A percentile compares a stretch with the other conserved stretches of the same genome.
phyloP scores from a whole-genome alignment of 2,113 vertebrate genomes.

The Oriolus oriolus region DNA sequence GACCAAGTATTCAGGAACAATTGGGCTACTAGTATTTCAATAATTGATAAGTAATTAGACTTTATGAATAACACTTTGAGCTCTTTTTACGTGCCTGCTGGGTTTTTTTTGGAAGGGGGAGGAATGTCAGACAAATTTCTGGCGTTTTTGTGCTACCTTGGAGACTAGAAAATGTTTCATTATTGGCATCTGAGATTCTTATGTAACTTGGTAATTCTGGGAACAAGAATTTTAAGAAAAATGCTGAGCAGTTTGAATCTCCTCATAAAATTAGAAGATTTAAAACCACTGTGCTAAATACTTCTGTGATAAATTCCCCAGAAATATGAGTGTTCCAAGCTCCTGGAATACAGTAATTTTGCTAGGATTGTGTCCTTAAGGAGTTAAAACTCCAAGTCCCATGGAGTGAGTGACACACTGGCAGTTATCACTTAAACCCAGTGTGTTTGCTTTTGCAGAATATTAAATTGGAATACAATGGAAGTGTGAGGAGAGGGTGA shows the following conservation, averaged over 20 bases:
- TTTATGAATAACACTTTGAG: not conserved
- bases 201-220: conserved; percentile 41
- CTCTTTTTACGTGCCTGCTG: not conserved
- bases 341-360: not conserved
- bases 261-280: not conserved
- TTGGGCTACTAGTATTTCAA: not conserved
- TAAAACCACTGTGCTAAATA: not conserved
- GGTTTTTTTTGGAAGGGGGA: not conserved
- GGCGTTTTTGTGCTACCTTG: conserved; percentile 49
- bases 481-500: not conserved
- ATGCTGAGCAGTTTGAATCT: not conserved
- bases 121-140: conserved; percentile 24
- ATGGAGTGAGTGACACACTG: rapidly evolving
- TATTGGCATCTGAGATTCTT: conserved; percentile 30
- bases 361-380: not conserved
- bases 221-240: conserved; percentile 28
- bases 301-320: not conserved
- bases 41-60: not conserved
- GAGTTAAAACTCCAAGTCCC: not conserved
- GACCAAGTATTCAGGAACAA: not conserved
- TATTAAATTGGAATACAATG: not conserved
- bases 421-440: not conserved
- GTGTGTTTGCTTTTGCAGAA: not conserved
- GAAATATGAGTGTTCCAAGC: not conserved
- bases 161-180: conserved; percentile 44